Conservation (phyloP, 2,797 vertebrate species). For the Calcarius lapponicus region DNA sequence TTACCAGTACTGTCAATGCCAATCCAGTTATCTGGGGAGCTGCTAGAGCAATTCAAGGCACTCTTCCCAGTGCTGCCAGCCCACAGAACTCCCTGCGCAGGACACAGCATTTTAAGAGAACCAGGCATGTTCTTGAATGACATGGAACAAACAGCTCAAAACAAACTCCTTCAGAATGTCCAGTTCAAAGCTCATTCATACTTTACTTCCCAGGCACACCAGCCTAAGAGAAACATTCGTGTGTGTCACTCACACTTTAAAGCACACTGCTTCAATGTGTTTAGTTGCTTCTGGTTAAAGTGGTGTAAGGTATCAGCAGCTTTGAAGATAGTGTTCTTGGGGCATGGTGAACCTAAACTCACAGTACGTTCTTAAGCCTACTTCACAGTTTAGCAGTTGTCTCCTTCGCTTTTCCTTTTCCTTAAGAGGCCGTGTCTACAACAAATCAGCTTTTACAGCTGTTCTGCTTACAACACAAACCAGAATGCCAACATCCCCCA, state of each 20-base stretch:
- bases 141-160: background rate
- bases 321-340: constrained; percentile 11
- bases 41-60: constrained; percentile 65
- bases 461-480: background rate
- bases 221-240: constrained; percentile 15
- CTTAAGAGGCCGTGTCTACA: background rate
- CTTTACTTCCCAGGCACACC: background rate
- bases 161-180: constrained; percentile 4
- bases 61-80: constrained; percentile 44
- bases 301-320: constrained; percentile 50
- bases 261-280: background rate
- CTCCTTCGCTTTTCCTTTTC: background rate
- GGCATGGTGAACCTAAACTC: background rate
- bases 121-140: constrained; percentile 2
- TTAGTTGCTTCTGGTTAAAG: background rate
- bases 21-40: constrained; percentile 39
- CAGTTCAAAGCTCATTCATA: background rate
- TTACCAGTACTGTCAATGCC: background rate
- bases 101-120: background rate
- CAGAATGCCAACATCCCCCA: background rate
- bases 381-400: constrained; percentile 60
- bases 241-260: background rate
- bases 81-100: background rate
- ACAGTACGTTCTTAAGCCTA: constrained; percentile 4
- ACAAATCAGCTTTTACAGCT: background rate